Evolutionary conservation across 2,888 invertebrate species (phyloP), one percentile per base, ranked within the genome.

Genomic region (Acrocyrtus sp.): DNA sequence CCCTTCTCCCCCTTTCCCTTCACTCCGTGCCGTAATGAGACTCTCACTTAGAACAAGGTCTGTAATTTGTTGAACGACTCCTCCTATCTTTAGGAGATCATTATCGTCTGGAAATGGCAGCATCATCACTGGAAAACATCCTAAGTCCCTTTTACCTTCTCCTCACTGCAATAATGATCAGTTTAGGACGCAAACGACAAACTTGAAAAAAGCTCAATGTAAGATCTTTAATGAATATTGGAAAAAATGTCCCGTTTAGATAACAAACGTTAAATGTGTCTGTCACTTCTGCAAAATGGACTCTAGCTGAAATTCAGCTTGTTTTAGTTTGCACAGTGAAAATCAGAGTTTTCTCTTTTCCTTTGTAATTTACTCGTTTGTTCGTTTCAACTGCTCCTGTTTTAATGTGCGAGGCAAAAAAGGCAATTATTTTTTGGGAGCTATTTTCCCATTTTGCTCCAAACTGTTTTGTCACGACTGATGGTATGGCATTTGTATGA

Each of bases 51-150:
- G 41, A 56, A 56, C 41, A 12, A 53, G 53, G n/a, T 34, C 17
- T 53, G 56, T 56, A 56, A 56, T 43, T 56, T 56, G 56, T 56
- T n/a, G 6, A 6, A 27, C n/a, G 47, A 26, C 60, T 47, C 56
- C 56, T 39, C 60, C 60, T 48, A 60, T 48, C 29, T 29, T 60
- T 29, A 26, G 47, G 17, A 41, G 57, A 57, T 57, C 57, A 57
- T 57, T 57, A 57, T 57, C 45, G 21, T 24, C 57, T 17, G 29
- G 34, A 19, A 34, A 39, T 29, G 54, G 34, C 41, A 56, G 21
- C 41, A 56, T 21, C 56, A 34, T 34, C 34, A 34, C 6, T 34
- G 6, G 34, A 39, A 21, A 22, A 41, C n/a, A 34, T 10, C 34
- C 8, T 22, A 10, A 27, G 24, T 17, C 19, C 29, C 12, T 17